phyloP scores from a whole-genome alignment of 2,888 invertebrate species.

The Abscondita cerata region DNA sequence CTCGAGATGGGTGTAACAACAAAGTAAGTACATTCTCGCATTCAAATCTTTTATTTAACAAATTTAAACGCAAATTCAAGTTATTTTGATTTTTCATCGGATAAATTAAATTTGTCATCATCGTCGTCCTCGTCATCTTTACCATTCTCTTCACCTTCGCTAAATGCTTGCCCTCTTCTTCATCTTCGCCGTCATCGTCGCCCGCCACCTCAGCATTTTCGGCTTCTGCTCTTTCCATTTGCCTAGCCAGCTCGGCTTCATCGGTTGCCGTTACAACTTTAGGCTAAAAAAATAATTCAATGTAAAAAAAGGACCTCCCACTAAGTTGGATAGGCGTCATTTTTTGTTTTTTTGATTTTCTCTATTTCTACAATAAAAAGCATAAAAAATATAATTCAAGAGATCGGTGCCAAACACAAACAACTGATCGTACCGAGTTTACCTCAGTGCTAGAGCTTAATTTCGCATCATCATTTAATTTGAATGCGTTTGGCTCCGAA shows the following conservation, averaged over 20 bases:
- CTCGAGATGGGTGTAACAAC: no score
- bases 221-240: conserved; percentile 92
- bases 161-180: conserved; percentile 61
- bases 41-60: conserved; percentile 1
- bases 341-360: no score
- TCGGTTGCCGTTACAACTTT: conserved; percentile 98
- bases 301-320: no score
- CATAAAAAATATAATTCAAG: no score
- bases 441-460: no score
- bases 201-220: conserved; percentile 95
- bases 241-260: conserved; percentile 92
- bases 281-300: conserved; percentile 66
- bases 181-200: conserved; percentile 85
- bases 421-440: no score
- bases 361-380: no score
- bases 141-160: conserved; percentile 23
- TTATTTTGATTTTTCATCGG: neutral
- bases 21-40: no score
- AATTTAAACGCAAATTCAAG: neutral
- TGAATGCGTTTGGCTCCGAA: no score
- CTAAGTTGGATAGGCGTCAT: no score
- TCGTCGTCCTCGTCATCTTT: conserved; percentile 20
- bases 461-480: no score
- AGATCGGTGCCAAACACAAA: no score
- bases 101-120: conserved; percentile 13